These are phyloP conservation scores for Cerceris ruficornis DNA, from an alignment of 2,888 invertebrate genomes.

Conservation along the genomic window DNA sequence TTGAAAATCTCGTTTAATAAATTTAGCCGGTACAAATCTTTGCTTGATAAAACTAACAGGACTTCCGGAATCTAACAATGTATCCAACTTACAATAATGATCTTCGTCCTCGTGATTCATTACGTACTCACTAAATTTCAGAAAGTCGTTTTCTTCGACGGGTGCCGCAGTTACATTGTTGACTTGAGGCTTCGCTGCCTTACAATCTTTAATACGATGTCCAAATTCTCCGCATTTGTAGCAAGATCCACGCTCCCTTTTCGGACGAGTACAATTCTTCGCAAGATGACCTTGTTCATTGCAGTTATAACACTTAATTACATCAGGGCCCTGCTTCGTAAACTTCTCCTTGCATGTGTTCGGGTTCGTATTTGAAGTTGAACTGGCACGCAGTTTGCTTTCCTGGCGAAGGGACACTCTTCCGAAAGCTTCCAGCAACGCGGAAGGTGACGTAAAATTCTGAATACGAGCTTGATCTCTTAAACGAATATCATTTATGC, in stretches of 20 bases:
- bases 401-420: background rate
- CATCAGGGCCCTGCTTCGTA: background rate
- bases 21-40: background rate
- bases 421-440: background rate
- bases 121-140: background rate
- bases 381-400: background rate
- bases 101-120: background rate
- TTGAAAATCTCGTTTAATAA: background rate
- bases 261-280: conserved; percentile 13
- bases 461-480: conserved; percentile 17
- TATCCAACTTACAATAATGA: background rate
- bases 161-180: background rate
- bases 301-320: conserved; percentile 2
- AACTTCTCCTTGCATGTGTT: too few relatives aligned
- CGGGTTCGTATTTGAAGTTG: too few relatives aligned
- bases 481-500: too few relatives aligned
- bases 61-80: conserved; percentile 24
- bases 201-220: background rate
- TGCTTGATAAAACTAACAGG: conserved; percentile 8
- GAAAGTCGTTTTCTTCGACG: background rate
- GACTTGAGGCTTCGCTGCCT: background rate
- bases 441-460: background rate
- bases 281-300: background rate
- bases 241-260: background rate
- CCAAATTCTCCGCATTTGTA: background rate